Percentiles rank a stretch among this genome's conserved stretches.
Evolutionary conservation across 2,888 invertebrate species (phyloP).

Genomic region (Alviniconcha strummeri): DNA sequence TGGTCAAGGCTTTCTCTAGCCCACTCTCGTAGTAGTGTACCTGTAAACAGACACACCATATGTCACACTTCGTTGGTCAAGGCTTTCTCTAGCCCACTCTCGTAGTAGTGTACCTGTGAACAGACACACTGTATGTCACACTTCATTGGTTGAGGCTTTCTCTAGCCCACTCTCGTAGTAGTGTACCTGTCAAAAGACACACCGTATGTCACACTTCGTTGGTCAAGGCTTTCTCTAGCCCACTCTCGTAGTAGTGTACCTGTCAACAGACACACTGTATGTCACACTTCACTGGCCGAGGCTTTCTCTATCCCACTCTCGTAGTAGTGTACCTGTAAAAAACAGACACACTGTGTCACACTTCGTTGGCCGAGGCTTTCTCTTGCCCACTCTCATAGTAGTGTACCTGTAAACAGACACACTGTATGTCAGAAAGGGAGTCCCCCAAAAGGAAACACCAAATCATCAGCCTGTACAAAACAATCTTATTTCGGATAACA

Average conservation of each 20-base stretch:
- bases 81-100: too few relatives aligned
- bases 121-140: too few relatives aligned
- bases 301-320: too few relatives aligned
- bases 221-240: constrained; percentile 52
- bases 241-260: constrained; percentile 62
- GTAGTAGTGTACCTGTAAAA: too few relatives aligned
- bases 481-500: too few relatives aligned
- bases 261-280: constrained; percentile 42
- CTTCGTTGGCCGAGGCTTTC: constrained; percentile 62
- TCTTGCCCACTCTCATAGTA: constrained; percentile 53
- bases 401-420: constrained; percentile 57
- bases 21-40: constrained; percentile 59
- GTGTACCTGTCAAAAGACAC: constrained; percentile 58
- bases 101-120: not conserved
- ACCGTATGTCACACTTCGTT: constrained; percentile 66
- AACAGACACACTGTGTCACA: too few relatives aligned
- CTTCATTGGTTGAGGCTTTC: constrained; percentile 62
- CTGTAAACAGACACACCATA: constrained; percentile 48
- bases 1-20: constrained; percentile 54
- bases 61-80: too few relatives aligned
- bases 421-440: not conserved
- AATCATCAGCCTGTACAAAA: too few relatives aligned
- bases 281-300: too few relatives aligned
- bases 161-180: constrained; percentile 65
- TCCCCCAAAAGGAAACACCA: too few relatives aligned